Evolutionary conservation across 2,113 vertebrate species (phyloP).

Genomic region (Burhinus oedicnemus): DNA sequence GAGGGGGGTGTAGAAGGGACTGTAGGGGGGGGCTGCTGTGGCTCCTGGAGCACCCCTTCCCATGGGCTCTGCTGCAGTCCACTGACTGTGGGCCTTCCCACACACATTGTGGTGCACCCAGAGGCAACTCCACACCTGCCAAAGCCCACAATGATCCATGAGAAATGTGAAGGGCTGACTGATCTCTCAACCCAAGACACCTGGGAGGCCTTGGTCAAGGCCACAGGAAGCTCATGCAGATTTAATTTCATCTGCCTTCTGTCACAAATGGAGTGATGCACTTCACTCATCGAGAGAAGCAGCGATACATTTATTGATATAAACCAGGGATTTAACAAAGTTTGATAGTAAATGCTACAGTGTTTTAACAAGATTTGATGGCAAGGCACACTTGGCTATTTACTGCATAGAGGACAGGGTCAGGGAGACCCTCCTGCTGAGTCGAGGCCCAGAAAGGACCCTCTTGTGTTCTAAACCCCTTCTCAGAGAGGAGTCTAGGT

Average conservation of each 20-base stretch:
- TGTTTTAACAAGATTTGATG: background rate
- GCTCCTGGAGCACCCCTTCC: background rate
- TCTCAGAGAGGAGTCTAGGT: background rate
- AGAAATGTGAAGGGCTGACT: background rate
- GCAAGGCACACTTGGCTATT: background rate
- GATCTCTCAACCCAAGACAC: background rate
- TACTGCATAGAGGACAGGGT: background rate
- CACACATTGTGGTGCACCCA: accelerated
- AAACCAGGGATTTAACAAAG: background rate
- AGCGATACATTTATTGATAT: background rate
- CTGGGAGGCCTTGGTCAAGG: background rate
- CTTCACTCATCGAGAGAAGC: background rate
- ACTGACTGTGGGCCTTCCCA: background rate
- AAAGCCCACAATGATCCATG: background rate
- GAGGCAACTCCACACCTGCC: background rate
- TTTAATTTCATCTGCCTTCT: background rate
- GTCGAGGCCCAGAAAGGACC: background rate
- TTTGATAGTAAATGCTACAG: background rate
- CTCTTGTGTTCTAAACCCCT: background rate
- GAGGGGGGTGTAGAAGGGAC: background rate
- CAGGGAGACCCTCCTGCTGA: background rate
- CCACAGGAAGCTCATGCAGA: background rate
- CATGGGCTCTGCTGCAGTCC: background rate
- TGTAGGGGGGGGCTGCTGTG: background rate
- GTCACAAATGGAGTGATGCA: background rate